Evolutionary conservation across 2,113 vertebrate species (phyloP), one percentile per base, ranked within the genome.

Genomic region (Pseudopodoces humilis): DNA sequence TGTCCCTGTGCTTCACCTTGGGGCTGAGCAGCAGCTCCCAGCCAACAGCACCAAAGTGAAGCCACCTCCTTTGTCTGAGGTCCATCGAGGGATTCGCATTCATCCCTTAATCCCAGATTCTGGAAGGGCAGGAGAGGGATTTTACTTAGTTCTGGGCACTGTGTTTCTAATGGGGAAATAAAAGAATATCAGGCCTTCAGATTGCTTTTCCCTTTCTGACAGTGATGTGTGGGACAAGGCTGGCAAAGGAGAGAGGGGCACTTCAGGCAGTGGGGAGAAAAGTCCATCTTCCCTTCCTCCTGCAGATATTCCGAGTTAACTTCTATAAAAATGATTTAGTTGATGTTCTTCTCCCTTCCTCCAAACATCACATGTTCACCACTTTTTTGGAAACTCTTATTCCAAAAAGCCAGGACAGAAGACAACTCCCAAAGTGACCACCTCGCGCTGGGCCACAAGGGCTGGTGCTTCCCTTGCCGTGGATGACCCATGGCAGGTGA

Each of bases 371-470:
- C 7, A 6, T 0, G 4, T 6, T 68, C 39, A 79, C 17, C 10
- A 23, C 15, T 31, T 58, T 14, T 30, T 23, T 8, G 14, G 15
- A 75, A 41, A 37, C 5, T 15, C 5, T 43, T 25, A 30, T 3
- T 83, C 24, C 21, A 35, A 68, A 80, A 59, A 18, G 22, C 5
- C 21, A 79, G 33, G 69, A 37, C 7, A 58, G 60, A 46, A 62
- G 35, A 43, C 10, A 15, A 41, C 23, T 46, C 49, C 64, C 81
- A 56, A 56, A 30, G 10, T 0, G 2, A 87, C 9, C 55, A 75
- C 12, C 50, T 8, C 0, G 0, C 4, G 16, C 6, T 0, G 1
- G 69, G 52, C 10, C 9, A 8, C 20, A 30, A 55, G 35, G 31
- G 41, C 50, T 6, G 58, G 28, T 6, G 5, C 41, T 13, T 17